phyloP scores from a whole-genome alignment of 2,113 vertebrate species.

The Marmota flaviventris region DNA sequence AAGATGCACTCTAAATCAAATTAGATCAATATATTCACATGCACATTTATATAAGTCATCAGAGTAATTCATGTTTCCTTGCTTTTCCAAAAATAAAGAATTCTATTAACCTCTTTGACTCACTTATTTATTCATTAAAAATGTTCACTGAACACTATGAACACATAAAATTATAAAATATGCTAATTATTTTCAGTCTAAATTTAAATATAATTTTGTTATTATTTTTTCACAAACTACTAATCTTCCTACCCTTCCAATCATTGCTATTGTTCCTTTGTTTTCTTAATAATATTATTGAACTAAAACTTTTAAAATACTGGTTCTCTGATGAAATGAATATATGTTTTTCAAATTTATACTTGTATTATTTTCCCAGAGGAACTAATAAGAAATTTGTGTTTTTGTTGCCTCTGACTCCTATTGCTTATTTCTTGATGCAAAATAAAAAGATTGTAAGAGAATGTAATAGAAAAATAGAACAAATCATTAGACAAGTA shows the following conservation, averaged over 20 bases:
- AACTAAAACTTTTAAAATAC: not conserved
- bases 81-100: not conserved
- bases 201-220: not conserved
- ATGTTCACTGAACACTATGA: not conserved
- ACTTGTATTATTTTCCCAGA: not conserved
- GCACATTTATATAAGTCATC: not conserved
- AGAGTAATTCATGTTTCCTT: not conserved
- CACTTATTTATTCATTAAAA: not conserved
- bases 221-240: not conserved
- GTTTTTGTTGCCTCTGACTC: not conserved
- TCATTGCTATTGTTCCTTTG: not conserved
- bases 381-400: not conserved
- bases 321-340: not conserved
- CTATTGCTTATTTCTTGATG: constrained; percentile 35
- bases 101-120: not conserved
- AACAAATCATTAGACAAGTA: constrained; percentile 56
- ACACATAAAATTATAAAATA: not conserved
- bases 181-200: not conserved
- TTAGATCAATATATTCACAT: not conserved
- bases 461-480: not conserved
- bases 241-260: not conserved
- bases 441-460: constrained; percentile 32
- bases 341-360: not conserved
- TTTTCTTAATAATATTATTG: not conserved
- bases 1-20: not conserved